Conservation (phyloP, 2,797 vertebrate genomes). For the Cynopterus sphinx region DNA sequence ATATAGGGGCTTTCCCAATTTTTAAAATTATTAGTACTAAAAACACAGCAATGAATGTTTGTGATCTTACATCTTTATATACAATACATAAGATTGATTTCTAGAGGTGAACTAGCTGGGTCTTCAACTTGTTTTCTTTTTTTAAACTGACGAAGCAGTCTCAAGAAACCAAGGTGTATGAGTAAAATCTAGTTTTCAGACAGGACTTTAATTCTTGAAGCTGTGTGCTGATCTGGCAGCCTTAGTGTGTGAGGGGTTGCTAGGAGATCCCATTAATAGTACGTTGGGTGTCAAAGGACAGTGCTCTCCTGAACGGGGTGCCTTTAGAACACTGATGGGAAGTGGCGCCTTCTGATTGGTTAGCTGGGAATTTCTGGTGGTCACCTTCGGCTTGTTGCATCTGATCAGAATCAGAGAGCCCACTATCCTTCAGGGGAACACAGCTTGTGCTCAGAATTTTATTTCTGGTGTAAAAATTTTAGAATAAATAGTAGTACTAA, state of each 20-base stretch:
- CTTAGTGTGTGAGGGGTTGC: neutral
- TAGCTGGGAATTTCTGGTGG: neutral
- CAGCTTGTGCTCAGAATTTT: neutral
- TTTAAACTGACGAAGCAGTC: neutral
- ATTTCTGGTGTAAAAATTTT: neutral
- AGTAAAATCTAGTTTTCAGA: neutral
- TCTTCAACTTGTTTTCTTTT: neutral
- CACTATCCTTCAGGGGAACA: neutral
- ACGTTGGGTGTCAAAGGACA: neutral
- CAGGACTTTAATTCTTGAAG: neutral
- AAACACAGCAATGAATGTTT: neutral
- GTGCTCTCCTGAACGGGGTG: accelerated
- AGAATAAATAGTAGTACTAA: neutral
- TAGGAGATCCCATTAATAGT: neutral
- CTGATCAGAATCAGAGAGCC: neutral
- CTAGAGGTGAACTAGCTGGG: neutral
- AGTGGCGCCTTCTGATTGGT: neutral
- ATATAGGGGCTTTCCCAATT: neutral
- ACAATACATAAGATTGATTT: neutral
- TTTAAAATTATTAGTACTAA: neutral
- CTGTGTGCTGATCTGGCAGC: accelerated
- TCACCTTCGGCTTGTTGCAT: accelerated
- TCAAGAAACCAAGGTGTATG: neutral
- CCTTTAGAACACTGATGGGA: neutral
- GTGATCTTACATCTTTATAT: neutral